Evolutionary conservation across 1,140 invertebrate genomes (phyloP), one percentile per base, ranked within the genome.

Genomic region (Tetramorium simillimum): DNA sequence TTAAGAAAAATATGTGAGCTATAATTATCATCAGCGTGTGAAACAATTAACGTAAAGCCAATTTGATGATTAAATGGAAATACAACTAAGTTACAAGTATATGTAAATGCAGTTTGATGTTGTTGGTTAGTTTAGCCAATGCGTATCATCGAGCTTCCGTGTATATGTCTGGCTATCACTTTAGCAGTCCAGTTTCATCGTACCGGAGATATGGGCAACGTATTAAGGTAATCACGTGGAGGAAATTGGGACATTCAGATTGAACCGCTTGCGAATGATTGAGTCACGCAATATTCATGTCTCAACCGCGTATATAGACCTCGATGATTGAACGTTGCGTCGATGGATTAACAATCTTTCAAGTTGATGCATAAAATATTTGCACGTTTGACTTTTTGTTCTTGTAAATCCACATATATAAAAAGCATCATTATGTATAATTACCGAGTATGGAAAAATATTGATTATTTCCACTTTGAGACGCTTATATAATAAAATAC

Each of bases 231-330:
- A 89, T 89, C 88, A 69, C 75, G 77, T 65, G 60, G 78, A 77
- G 86, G 86, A 86, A 88, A 89, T 89, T 89, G 88, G 88, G 88
- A 86, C 65, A 89, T 88, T 89, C 77, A 77, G 77, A 82, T 87
- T 88, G 82, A 82, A 80, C 84, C 78, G 78, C 63, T 82, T 87
- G 63, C 81, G 58, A 76, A 87, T 87, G 86, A 89, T 87, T 69
- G 86, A 87, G 77, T 89, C 87, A 87, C 87, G 87, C 87, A 89
- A 89, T 87, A 84, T 84, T 89, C 87, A 86, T 89, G 84, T 85
- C 80, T 62, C 46, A 75, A 58, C 53, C 73, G 28, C 21, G 51
- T 37, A 18, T 72, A 60, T 6, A 56, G 51, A 75, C 21, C 40
- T 53, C 49, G 46, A 88, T 78, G 82, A 86, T 77, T 67, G 46